These are phyloP conservation scores for Sebastes hopkinsi DNA, from an alignment of 2,797 vertebrate genomes.

Conservation along the genomic window DNA sequence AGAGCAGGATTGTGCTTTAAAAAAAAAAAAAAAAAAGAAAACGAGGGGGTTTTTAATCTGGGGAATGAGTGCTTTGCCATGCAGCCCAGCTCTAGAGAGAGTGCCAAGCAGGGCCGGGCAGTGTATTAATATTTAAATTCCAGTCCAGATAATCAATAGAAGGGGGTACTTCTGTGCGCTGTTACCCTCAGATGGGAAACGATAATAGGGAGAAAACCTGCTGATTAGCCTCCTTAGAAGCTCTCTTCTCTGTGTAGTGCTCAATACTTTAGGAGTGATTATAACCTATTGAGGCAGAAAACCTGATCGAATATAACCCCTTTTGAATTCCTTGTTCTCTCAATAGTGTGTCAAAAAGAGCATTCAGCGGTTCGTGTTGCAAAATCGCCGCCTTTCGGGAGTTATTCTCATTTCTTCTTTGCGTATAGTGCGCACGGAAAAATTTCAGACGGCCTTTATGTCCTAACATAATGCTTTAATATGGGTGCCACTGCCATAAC, in stretches of 20 bases:
- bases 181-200: conserved; percentile 88
- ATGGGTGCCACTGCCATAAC: conserved; percentile 93
- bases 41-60: conserved; percentile 84
- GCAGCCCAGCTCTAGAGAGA: conserved; percentile 82
- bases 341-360: conserved; percentile 98
- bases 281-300: conserved; percentile 99
- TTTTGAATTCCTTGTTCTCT: conserved; percentile 99
- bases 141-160: conserved; percentile 87
- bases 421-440: conserved; percentile 89
- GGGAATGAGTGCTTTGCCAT: conserved; percentile 87
- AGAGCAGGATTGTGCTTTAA: conserved; percentile 80
- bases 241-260: conserved; percentile 92
- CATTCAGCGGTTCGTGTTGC: conserved; percentile 95
- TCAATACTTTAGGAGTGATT: conserved; percentile 97
- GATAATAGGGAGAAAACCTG: conserved; percentile 95
- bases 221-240: conserved; percentile 94
- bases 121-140: conserved; percentile 92
- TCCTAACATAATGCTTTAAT: conserved; percentile 93
- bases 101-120: conserved; percentile 80
- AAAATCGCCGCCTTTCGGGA: conserved; percentile 89
- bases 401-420: conserved; percentile 89
- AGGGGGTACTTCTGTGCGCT: conserved; percentile 85
- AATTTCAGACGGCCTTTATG: conserved; percentile 86
- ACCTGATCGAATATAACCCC: conserved; percentile 98
- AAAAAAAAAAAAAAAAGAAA: conserved; percentile 16